These are phyloP conservation scores for Struthio camelus DNA, from an alignment of 2,113 vertebrate species.

Conservation along the genomic window DNA sequence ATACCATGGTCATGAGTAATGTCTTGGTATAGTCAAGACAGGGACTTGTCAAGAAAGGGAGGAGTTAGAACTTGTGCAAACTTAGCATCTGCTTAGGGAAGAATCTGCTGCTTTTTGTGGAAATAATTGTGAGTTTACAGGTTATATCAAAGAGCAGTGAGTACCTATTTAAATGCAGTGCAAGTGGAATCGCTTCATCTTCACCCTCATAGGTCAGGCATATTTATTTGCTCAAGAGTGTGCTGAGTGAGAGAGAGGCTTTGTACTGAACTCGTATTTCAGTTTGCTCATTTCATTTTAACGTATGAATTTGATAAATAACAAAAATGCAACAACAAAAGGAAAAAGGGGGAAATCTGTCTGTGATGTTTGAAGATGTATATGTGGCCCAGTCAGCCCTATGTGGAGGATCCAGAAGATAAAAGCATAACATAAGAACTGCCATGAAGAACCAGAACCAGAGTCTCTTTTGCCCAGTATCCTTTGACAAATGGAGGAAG, in stretches of 20 bases:
- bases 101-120: neutral
- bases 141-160: neutral
- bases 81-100: neutral
- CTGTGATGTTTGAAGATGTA: neutral
- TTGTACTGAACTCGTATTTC: neutral
- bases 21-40: neutral
- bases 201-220: neutral
- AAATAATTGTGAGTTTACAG: neutral
- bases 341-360: neutral
- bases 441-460: neutral
- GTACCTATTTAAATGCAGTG: neutral
- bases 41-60: no score
- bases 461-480: neutral
- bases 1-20: neutral
- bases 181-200: neutral
- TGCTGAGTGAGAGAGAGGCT: neutral
- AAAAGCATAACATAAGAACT: neutral
- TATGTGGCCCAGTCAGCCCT: neutral
- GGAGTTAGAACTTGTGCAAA: neutral
- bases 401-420: neutral
- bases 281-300: neutral
- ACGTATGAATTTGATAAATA: neutral
- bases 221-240: neutral
- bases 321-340: neutral
- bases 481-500: neutral